A percentile compares a stretch with the other conserved stretches of the same genome.
Evolutionary conservation across 2,797 vertebrate species (phyloP).

Genomic region (Rhinichthys osculus): DNA sequence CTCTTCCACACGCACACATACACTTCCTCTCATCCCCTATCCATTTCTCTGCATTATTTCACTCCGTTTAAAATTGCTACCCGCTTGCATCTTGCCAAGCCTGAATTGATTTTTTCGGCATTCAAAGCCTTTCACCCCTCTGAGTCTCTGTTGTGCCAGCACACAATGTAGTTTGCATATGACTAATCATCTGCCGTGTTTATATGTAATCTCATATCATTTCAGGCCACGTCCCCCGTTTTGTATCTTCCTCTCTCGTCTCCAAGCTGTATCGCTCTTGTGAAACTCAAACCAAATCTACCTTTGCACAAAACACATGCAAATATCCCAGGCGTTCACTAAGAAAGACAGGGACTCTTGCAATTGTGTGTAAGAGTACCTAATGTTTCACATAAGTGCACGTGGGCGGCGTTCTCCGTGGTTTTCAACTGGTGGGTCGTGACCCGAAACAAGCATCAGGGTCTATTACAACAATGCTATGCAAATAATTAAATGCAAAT

Average conservation of each 20-base stretch:
- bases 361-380: background rate
- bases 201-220: slow-evolving; percentile 31
- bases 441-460: slow-evolving; percentile 12
- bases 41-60: slow-evolving; percentile 28
- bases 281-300: slow-evolving; percentile 10
- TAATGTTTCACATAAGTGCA: slow-evolving; percentile 8
- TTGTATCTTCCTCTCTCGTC: slow-evolving; percentile 24
- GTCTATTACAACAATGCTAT: slow-evolving; percentile 4
- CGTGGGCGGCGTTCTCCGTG: background rate
- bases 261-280: background rate
- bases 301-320: slow-evolving; percentile 11
- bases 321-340: background rate
- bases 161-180: slow-evolving; percentile 38
- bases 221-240: slow-evolving; percentile 52
- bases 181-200: slow-evolving; percentile 26
- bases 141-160: slow-evolving; percentile 21
- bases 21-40: background rate
- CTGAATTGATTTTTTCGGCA: slow-evolving; percentile 31
- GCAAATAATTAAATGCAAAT: slow-evolving; percentile 11
- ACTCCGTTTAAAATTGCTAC: slow-evolving; percentile 10
- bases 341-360: background rate
- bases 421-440: slow-evolving; percentile 11
- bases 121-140: slow-evolving; percentile 36
- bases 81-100: background rate
- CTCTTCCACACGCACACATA: background rate